Base-by-base conservation (phyloP, 2,113 vertebrate species). In the Pampusana beccarii region DNA sequence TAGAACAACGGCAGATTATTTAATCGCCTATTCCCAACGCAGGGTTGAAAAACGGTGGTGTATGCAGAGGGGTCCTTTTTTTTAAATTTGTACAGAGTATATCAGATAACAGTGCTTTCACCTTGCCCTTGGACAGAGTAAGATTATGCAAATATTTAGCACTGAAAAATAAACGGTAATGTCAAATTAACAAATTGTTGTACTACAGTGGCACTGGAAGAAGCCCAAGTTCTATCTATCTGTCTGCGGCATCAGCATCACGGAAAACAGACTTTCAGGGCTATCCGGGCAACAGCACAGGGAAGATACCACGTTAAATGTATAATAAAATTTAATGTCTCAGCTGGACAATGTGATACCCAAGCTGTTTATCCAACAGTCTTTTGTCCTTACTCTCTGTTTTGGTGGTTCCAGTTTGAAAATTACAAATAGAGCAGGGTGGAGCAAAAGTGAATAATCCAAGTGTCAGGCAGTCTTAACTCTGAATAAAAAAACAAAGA, bases 61-160 rank as follows among this genome's bases (percentile, higher is more conserved):
- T 61, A 60, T 28, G 20, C 26, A 53, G 53, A 79, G 57, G 51
- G 61, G 66, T 80, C 56, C 18, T 40, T 80, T 85, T 82, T 84
- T 60, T 34, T 2, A 46, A 46, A 20, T 80, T 79, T 57, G 84
- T 80, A 80, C 58, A 73, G 90, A 71, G 34, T 71, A 20, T 88
- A 94, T 95, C 88, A 96, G 95, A 96, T 95, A 96, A 97, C 66
- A 93, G 92, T 57, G 56, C 95, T 96, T 96, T 96, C 95, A 96
- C 92, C 92, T 96, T 95, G 95, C 90, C 90, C 95, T 86, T 86
- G 73, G 88, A 93, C 72, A 74, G 86, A 96, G 72, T 93, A 90
- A 90, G 95, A 92, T 88, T 81, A 94, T 95, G 95, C 95, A 97
- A 97, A 96, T 96, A 96, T 96, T 96, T 93, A 96, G 92, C 83